These are phyloP conservation scores for Galeopterus variegatus DNA, from an alignment of 2,113 vertebrate species.

Conservation along the genomic window DNA sequence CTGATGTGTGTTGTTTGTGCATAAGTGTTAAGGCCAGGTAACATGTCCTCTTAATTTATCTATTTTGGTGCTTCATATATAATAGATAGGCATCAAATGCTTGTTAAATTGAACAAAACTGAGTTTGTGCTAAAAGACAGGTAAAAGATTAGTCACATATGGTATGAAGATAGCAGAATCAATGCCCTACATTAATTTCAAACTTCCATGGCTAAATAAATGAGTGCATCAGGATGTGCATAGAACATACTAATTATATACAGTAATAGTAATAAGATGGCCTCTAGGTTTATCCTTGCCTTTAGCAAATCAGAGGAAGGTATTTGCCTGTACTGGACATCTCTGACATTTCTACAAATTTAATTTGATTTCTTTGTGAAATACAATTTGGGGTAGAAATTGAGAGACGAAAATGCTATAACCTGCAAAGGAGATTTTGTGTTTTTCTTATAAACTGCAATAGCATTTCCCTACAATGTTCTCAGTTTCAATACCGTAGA, in stretches of 20 bases:
- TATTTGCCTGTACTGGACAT: neutral
- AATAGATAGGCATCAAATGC: neutral
- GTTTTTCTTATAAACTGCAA: constrained; percentile 17
- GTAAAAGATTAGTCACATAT: constrained; percentile 29
- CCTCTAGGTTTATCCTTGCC: neutral
- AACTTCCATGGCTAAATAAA: neutral
- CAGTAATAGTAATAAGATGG: neutral
- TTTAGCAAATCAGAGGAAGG: constrained; percentile 45
- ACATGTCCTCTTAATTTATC: neutral
- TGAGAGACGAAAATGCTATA: constrained; percentile 33
- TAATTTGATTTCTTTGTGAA: constrained; percentile 60
- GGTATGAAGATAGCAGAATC: neutral
- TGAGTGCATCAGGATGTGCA: neutral
- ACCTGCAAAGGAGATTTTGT: neutral
- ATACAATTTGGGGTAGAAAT: constrained; percentile 31
- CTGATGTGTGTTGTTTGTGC: constrained; percentile 15
- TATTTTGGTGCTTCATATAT: neutral
- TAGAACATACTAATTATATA: neutral
- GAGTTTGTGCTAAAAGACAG: constrained; percentile 46
- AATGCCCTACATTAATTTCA: neutral
- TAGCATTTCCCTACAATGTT: neutral
- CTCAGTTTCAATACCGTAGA: neutral
- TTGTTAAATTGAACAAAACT: constrained; percentile 32
- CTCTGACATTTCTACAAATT: constrained; percentile 45
- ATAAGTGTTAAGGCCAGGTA: neutral